Evolutionary conservation across 2,113 vertebrate genomes (phyloP), one percentile per base, ranked within the genome.

Genomic region (Lamprotornis superbus): DNA sequence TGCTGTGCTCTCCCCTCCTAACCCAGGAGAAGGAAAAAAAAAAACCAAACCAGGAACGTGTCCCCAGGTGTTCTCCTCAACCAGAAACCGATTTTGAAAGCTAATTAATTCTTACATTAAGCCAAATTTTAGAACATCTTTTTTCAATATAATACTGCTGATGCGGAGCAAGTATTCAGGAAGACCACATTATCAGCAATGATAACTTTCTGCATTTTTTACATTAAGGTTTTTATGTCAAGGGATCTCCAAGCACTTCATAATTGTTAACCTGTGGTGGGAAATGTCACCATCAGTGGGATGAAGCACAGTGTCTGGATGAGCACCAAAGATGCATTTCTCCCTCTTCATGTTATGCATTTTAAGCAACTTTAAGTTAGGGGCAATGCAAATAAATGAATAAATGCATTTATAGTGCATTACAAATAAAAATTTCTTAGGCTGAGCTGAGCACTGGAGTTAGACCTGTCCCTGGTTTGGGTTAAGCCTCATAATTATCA

Each of bases 351-450:
- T 4, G 4, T 74, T 63, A 53, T 23, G 33, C n/a, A 56, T 77
- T 76, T 85, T 49, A 80, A 97, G 52, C 17, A 79, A 37, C 40
- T 57, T 15, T 78, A 53, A 37, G 27, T 50, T 80, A 61, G 21
- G 42, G 30, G 56, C 92, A 83, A 77, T 86, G 71, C 35, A 95
- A 90, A 95, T 70, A 73, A 85, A 85, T 42, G 21, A 90, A 94
- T 82, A 94, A 91, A 89, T 91, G 28, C 35, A 88, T 94, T 84
- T 80, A 50, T 39, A 90, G 59, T 65, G 10, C 1, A 0, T 82
- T 46, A 77, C 78, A 89, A 86, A 91, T 77, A 86, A 90, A 94
- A 90, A 44, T 55, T 31, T 28, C n/a, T 77, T 35, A 70, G 90
- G 30, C 50, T 63, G 39, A 89, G n/a, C 39, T 46, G 46, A 31